Evolutionary conservation across 2,888 invertebrate species (phyloP).

Genomic region (Nemotelus nigrinus): DNA sequence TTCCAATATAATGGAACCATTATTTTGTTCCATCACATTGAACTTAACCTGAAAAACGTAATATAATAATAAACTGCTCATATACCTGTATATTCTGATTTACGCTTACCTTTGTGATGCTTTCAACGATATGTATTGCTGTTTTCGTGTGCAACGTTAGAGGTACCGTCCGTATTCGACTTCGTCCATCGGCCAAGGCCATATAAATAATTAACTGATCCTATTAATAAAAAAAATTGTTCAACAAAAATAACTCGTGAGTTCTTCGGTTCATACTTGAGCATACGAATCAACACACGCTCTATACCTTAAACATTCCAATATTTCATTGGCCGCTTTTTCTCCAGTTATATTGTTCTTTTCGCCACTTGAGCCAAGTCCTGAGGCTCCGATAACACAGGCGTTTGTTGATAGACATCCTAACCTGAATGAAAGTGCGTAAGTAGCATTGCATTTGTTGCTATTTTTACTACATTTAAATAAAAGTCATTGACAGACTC

Average conservation of each 20-base stretch:
- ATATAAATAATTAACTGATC: slow-evolving; percentile 86
- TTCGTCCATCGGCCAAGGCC: slow-evolving; percentile 83
- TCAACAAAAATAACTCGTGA: too few relatives aligned
- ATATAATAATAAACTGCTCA: slow-evolving; percentile 37
- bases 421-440: slow-evolving; percentile 65
- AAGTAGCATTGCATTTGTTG: not conserved
- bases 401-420: slow-evolving; percentile 70
- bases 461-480: too few relatives aligned
- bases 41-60: slow-evolving; percentile 55
- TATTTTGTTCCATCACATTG: slow-evolving; percentile 55
- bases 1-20: slow-evolving; percentile 53
- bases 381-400: slow-evolving; percentile 74
- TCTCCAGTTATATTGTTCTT: slow-evolving; percentile 66
- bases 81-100: not conserved
- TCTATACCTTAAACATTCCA: slow-evolving; percentile 65
- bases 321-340: slow-evolving; percentile 71
- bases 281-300: slow-evolving; percentile 73
- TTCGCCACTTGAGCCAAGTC: slow-evolving; percentile 69
- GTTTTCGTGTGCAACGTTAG: slow-evolving; percentile 86
- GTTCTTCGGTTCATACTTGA: slow-evolving; percentile 61
- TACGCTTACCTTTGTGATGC: slow-evolving; percentile 68
- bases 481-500: not conserved
- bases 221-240: slow-evolving; percentile 59
- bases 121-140: slow-evolving; percentile 82
- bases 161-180: slow-evolving; percentile 73